Base-by-base conservation (phyloP, 2,113 vertebrate species). In the Octodon degus region DNA sequence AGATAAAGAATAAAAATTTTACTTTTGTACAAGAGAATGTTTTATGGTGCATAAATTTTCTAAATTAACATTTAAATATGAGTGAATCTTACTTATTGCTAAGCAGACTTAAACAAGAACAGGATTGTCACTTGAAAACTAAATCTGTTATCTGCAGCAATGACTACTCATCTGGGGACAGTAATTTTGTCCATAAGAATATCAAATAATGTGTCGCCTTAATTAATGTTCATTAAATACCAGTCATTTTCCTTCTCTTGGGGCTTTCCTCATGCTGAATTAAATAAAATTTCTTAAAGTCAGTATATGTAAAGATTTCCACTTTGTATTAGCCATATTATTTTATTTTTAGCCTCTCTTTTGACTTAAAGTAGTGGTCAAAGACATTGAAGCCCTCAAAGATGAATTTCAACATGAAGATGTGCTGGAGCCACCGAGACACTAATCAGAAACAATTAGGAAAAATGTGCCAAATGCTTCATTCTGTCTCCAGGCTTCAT, bases 371-470 rank as follows among this genome's bases (percentile, higher is more conserved):
- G 98, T 96, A 96, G 95, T 95, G 93, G 96, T 97, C 97, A 97
- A 98, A 97, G 97, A 97, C 96, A 97, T 86, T 89, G 96, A 97
- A 97, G 96, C 98, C 96, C 97, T 98, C 55, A 89, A 98, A 98
- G 97, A 96, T 98, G 98, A 98, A 98, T 99, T 98, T 0, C 84
- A 98, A 98, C 98, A 97, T 0, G 63, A 96, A 93, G 96, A 98
- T 98, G 98, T 97, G 97, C 98, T 97, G 94, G 97, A 97, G 96
- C 97, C 98, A 94, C 98, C 97, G 98, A 98, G 98, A 97, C 98
- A 98, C 98, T 98, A 99, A 99, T 99, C 99, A 99, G 97, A 98
- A 98, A 98, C 97, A 98, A 99, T 99, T 99, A 99, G 98, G 98
- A 97, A 98, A 98, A 98, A 98, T 97, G 96, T 98, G 96, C 98